phyloP scores from a whole-genome alignment of 2,888 invertebrate genomes.

The Petrolisthes manimaculis region DNA sequence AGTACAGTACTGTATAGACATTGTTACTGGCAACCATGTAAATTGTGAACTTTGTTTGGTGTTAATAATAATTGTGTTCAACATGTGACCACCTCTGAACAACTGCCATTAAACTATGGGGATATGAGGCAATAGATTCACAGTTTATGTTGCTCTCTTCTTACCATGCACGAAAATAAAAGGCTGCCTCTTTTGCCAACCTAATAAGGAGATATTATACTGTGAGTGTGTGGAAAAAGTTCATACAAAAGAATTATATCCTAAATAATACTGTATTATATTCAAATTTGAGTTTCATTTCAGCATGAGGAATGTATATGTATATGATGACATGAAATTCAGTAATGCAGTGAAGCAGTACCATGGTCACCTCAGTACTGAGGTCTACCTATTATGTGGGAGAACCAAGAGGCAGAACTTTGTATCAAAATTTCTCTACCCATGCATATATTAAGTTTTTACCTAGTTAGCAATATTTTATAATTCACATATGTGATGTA shows the following conservation, averaged over 20 bases:
- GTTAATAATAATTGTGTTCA: constrained; percentile 6
- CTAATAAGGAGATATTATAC: background rate
- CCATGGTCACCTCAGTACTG: background rate
- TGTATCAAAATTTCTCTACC: constrained; percentile 38
- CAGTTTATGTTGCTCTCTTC: constrained; percentile 43
- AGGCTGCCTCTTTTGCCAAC: constrained; percentile 27
- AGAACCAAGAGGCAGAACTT: constrained; percentile 34
- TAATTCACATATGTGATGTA: constrained; percentile 62
- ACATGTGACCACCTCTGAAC: constrained; percentile 27
- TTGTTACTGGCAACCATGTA: constrained; percentile 22
- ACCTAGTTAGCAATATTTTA: constrained; percentile 61
- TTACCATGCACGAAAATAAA: constrained; percentile 14
- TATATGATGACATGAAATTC: background rate
- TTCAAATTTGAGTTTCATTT: no score
- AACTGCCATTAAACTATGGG: constrained; percentile 52
- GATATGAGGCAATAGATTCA: constrained; percentile 42
- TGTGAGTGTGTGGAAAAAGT: no score
- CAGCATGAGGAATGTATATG: background rate
- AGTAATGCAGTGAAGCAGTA: background rate
- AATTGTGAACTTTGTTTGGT: constrained; percentile 16
- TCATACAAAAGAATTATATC: no score
- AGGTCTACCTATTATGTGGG: background rate
- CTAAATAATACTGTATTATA: no score
- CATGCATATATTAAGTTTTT: constrained; percentile 47
- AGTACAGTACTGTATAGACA: constrained; percentile 7